Base-by-base conservation (phyloP, 2,797 vertebrate species). In the Emydoidea blandingii region DNA sequence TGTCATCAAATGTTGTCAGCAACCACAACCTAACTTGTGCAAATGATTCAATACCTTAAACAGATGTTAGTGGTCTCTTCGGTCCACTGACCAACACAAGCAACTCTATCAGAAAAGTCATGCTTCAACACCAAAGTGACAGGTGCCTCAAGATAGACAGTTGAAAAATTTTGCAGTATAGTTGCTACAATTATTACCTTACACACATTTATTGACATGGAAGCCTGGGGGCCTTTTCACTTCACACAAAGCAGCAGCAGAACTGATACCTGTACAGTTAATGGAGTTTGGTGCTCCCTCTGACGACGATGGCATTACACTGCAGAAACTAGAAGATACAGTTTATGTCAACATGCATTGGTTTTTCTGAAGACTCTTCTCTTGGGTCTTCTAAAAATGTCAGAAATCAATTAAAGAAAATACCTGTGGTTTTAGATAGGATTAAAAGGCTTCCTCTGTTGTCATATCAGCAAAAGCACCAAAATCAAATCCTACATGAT, bases 401-500 rank as follows among this genome's bases (percentile, higher is more conserved):
- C 59, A 56, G 74, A 86, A 94, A 81, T 18, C 83, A 72, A 23
- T 18, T 34, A 19, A 50, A 87, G 81, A 79, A 65, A 4, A 86
- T 72, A 92, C 78, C 0, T 12, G 29, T 81, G 1, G 19, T 16
- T 93, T 81, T 31, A 5, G 47, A 5, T 25, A 88, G 62, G 87
- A 81, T 88, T 91, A 62, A 37, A 94, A 97, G 91, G 37, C 78
- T 4, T 8, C 53, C 89, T 74, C 88, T 81, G 41, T 18, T 62
- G 44, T 37, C 21, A 0, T 0, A 72, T 53, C 87, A 93, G 29
- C 29, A 84, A 83, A 91, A 90, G 72, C 79, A 56, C 29, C 52
- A 37, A 47, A 83, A 56, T 80, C 54, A 86, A 93, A 88, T 56
- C 85, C 88, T 87, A 93, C 83, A 8, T 89, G 92, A 94, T 95